Conservation (phyloP, 2,888 invertebrate species). For the Altica lythri region DNA sequence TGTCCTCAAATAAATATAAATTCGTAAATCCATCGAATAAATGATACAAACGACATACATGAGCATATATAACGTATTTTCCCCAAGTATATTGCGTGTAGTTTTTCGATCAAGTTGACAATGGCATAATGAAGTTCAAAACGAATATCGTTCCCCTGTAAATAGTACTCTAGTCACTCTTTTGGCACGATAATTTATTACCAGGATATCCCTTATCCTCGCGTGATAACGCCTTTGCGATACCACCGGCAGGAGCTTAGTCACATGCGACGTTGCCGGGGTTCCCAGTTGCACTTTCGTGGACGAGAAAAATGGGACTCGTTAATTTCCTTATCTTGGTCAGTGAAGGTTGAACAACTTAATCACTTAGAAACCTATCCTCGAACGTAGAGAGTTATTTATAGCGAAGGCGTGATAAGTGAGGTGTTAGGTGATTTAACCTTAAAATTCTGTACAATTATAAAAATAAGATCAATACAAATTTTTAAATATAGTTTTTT, state of each 20-base stretch:
- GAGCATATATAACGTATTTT: too few relatives aligned
- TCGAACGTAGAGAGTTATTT: slow-evolving; percentile 17
- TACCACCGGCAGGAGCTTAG: slow-evolving; percentile 40
- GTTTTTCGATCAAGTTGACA: slow-evolving; percentile 47
- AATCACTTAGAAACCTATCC: slow-evolving; percentile 23
- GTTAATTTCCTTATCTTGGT: slow-evolving; percentile 25
- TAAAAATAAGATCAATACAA: too few relatives aligned
- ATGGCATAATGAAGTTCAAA: slow-evolving; percentile 50
- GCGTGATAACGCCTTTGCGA: slow-evolving; percentile 52
- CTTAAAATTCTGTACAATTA: not conserved
- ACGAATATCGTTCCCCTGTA: slow-evolving; percentile 41
- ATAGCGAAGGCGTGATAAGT: slow-evolving; percentile 13
- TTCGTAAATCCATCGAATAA: too few relatives aligned
- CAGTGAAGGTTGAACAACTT: slow-evolving; percentile 25
- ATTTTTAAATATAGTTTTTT: too few relatives aligned
- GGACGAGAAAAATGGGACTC: slow-evolving; percentile 20
- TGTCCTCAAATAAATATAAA: too few relatives aligned
- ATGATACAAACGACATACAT: too few relatives aligned
- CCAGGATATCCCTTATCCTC: slow-evolving; percentile 54
- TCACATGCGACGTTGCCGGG: slow-evolving; percentile 41
- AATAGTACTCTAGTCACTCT: slow-evolving; percentile 33
- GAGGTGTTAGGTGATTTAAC: not conserved
- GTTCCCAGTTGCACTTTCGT: slow-evolving; percentile 3
- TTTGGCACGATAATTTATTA: slow-evolving; percentile 52
- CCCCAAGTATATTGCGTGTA: slow-evolving; percentile 46